Conservation (phyloP, 2,113 vertebrate species). For the Myanophis thanlyinensis region DNA sequence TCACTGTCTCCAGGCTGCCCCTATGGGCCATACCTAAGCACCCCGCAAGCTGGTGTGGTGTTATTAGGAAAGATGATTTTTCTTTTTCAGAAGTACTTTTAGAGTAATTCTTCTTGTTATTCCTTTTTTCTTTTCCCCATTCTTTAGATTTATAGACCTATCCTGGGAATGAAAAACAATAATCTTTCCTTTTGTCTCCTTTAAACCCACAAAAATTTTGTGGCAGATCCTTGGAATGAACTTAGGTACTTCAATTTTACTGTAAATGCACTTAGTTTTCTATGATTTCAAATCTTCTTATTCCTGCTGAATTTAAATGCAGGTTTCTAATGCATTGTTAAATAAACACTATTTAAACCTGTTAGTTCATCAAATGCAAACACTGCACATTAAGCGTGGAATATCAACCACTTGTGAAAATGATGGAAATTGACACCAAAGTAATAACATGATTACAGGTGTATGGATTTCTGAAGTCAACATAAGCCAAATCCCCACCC, state of each 20-base stretch:
- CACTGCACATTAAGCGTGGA: conserved; percentile 60
- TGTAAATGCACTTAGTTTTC: conserved; percentile 61
- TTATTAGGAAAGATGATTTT: conserved; percentile 15
- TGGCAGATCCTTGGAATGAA: conserved; percentile 60
- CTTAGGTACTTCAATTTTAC: conserved; percentile 64
- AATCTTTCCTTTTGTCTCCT: conserved; percentile 19
- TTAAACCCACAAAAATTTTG: conserved; percentile 30
- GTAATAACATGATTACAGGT: conserved; percentile 68
- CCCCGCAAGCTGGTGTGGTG: too few species aligned
- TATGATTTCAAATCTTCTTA: conserved; percentile 74
- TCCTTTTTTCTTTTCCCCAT: not conserved
- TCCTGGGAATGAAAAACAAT: conserved; percentile 49
- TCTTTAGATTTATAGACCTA: not conserved
- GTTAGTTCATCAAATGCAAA: conserved; percentile 66
- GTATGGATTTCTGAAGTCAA: conserved; percentile 60
- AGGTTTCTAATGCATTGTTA: conserved; percentile 72
- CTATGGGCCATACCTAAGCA: too few species aligned
- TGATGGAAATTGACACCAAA: conserved; percentile 67
- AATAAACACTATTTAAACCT: conserved; percentile 65
- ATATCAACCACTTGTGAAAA: conserved; percentile 62
- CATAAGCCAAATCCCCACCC: conserved; percentile 31
- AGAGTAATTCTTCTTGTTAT: conserved; percentile 25
- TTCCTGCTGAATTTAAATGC: conserved; percentile 72
- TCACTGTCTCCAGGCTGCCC: too few species aligned
- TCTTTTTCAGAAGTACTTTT: not conserved